Evolutionary conservation across 2,888 invertebrate genomes (phyloP), one percentile per base, ranked within the genome.

Genomic region (Deilephila elpenor): DNA sequence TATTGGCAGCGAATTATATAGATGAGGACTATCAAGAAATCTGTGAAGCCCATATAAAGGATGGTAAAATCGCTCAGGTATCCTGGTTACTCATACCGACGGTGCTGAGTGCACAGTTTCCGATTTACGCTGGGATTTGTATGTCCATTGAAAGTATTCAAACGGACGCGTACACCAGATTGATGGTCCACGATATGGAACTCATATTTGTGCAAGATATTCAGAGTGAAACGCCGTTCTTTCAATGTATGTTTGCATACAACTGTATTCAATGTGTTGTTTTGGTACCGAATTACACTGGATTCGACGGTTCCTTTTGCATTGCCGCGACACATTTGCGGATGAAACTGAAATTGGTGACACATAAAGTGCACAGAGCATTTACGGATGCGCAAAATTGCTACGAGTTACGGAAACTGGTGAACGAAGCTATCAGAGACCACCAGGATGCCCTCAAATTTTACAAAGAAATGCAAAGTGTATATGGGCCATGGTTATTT

Each of bases 131-230:
- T 2, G 85, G 84, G 0, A 70, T 82, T 5, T 74, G 82, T 17
- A 91, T 86, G 84, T 83, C 86, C 0, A 88, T 88, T 53, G 88
- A 88, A 51, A 87, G 82, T 59, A 76, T 91, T 20, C 80, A 82
- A 71, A 87, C 85, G 4, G 91, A 91, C 67, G 81, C 84, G 20
- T 86, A 79, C 14, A 79, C 79, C 62, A 84, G 82, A 60, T 80
- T 84, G 11, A 91, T 92, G 91, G 85, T 91, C 0, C 90, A 92
- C 25, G 91, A 91, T 51, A 89, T 91, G 87, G 89, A 90, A 3
- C 71, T 91, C 14, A 83, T 86, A 62, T 88, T 78, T 71, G 75
- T 91, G 5, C 88, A 90, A 77, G 83, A 91, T 56, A 87, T 87
- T 71, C 91, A 93, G 75, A 88, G 84, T 74, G 86, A 89, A 20